These are phyloP conservation scores for Pollenia labialis DNA, from an alignment of 2,888 invertebrate species.

Conservation along the genomic window DNA sequence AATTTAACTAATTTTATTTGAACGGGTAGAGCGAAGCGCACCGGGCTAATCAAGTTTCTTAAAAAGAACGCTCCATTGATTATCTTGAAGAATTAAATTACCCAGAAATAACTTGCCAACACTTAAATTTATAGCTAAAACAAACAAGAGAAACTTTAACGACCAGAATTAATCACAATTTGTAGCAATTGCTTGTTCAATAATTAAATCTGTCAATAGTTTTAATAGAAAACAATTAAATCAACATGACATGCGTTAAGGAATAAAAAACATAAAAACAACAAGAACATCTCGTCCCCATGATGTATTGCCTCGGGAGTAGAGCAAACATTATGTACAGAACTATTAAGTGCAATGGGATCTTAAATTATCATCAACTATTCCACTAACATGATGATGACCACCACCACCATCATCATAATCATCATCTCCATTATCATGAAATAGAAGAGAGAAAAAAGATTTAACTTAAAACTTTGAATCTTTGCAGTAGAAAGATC, in stretches of 20 bases:
- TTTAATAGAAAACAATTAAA: constrained; percentile 65
- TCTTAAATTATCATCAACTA: constrained; percentile 63
- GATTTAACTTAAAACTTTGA: background rate
- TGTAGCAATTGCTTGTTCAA: constrained; percentile 64
- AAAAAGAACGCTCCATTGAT: background rate
- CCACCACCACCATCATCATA: constrained; percentile 2
- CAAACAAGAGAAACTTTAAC: constrained; percentile 23
- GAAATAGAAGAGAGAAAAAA: constrained; percentile 23
- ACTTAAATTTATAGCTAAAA: background rate
- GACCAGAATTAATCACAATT: constrained; percentile 63
- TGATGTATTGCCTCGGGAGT: constrained; percentile 63
- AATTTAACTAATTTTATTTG: background rate
- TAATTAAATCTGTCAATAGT: constrained; percentile 67
- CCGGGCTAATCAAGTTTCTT: background rate
- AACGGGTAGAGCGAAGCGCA: background rate
- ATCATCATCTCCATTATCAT: background rate
- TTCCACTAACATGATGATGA: constrained; percentile 22
- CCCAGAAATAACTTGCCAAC: constrained; percentile 24
- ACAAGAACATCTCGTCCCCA: constrained; percentile 18
- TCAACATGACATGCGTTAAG: constrained; percentile 61
- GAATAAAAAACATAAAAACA: background rate
- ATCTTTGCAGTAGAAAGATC: constrained; percentile 17
- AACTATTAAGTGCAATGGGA: constrained; percentile 34
- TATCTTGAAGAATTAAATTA: constrained; percentile 14
- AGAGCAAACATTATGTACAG: constrained; percentile 27